Percentiles rank a stretch among this genome's conserved stretches.
These are phyloP conservation scores for Chamaedrilus cognettii DNA, from an alignment of 2,888 invertebrate species.

Conservation along the genomic window DNA sequence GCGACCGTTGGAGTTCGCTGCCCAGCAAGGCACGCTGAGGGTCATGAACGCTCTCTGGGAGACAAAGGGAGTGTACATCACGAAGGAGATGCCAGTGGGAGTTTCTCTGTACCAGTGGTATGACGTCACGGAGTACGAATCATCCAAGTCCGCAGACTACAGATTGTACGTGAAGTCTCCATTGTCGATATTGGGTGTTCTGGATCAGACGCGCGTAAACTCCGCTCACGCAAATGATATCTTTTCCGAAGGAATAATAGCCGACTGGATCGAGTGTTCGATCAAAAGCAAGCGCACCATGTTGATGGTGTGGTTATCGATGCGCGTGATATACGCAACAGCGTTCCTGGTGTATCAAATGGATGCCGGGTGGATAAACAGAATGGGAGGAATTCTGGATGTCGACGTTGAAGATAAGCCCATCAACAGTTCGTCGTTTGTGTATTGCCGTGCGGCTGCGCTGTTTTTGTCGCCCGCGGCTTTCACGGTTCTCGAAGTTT, in stretches of 20 bases:
- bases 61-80: background rate
- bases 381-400: background rate
- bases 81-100: background rate
- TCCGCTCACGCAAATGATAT: background rate
- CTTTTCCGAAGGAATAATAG: background rate
- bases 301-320: background rate
- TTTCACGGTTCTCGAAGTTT: background rate
- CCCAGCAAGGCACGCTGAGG: slow-evolving; percentile 7
- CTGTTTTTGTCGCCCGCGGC: background rate
- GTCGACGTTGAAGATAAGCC: background rate
- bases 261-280: background rate
- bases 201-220: background rate
- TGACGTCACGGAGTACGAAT: too few species aligned
- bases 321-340: background rate
- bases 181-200: background rate
- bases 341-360: background rate
- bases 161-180: slow-evolving; percentile 1
- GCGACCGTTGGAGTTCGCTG: slow-evolving; percentile 12
- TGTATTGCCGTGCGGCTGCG: background rate
- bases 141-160: background rate
- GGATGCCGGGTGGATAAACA: background rate
- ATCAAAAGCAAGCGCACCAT: background rate
- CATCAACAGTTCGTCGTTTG: background rate
- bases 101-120: slow-evolving; percentile 6
- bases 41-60: slow-evolving; percentile 3